A percentile compares a stretch with the other conserved stretches of the same genome.
phyloP scores from a whole-genome alignment of 2,797 vertebrate genomes.

The Chrysocyon brachyurus region DNA sequence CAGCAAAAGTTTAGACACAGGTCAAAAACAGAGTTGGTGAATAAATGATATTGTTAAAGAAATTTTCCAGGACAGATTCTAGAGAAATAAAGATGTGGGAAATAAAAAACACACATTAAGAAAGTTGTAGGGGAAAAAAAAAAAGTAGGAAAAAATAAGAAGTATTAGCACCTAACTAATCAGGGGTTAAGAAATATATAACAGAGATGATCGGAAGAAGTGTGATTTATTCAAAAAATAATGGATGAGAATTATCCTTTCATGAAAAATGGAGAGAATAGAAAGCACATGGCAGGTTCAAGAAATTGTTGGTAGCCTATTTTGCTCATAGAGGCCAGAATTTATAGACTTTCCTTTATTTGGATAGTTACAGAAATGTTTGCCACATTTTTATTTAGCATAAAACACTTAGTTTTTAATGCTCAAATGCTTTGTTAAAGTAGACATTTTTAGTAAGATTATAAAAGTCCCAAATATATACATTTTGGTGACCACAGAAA shows the following conservation, averaged over 20 bases:
- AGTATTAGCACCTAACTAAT: not conserved
- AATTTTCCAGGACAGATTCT: not conserved
- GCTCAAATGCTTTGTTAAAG: not conserved
- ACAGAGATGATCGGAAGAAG: not conserved
- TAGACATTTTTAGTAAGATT: not conserved
- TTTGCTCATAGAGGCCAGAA: not conserved
- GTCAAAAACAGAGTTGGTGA: not conserved
- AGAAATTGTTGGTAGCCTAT: not conserved
- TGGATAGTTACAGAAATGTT: not conserved
- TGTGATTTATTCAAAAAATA: not conserved
- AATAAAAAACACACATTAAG: not conserved
- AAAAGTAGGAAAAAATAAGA: not conserved
- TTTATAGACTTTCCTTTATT: not conserved
- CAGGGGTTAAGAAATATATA: not conserved
- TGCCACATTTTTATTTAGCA: not conserved
- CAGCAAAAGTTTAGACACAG: not conserved
- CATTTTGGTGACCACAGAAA: not conserved
- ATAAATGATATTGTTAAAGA: not conserved
- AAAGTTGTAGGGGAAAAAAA: not conserved
- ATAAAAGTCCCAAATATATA: not conserved
- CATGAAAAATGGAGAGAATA: not conserved
- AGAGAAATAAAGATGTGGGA: not conserved
- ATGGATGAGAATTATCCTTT: not conserved
- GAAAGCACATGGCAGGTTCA: not conserved
- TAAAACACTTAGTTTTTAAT: not conserved